A percentile compares a stretch with the other conserved stretches of the same genome.
Evolutionary conservation across 2,113 vertebrate genomes (phyloP).

Genomic region (Mobula hypostoma): DNA sequence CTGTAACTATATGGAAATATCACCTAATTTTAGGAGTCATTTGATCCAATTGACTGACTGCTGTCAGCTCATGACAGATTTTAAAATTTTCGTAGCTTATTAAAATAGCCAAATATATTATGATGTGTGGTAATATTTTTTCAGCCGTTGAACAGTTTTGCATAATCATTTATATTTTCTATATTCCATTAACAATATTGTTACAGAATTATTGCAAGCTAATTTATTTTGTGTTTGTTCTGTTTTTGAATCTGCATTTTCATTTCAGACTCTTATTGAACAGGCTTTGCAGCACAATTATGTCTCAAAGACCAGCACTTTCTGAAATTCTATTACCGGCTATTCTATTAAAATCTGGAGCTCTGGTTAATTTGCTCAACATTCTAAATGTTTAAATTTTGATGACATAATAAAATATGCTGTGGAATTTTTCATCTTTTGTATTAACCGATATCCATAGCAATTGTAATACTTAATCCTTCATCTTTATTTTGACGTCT

Average conservation of each 20-base stretch:
- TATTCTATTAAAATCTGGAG: neutral
- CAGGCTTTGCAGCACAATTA: neutral
- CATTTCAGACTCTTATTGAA: constrained; percentile 9
- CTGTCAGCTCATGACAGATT: neutral
- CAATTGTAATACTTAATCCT: neutral
- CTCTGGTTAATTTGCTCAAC: neutral
- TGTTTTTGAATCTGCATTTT: neutral
- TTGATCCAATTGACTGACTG: neutral
- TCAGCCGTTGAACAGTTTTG: neutral
- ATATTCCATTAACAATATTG: neutral
- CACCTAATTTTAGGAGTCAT: neutral
- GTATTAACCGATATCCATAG: neutral
- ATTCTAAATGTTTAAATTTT: constrained; percentile 9
- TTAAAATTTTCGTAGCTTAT: neutral
- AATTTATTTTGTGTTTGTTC: constrained; percentile 8
- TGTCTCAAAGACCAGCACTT: neutral
- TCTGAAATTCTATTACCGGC: neutral
- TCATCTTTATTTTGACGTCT: neutral
- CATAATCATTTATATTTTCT: constrained; percentile 25
- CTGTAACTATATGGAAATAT: neutral
- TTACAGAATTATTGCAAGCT: neutral
- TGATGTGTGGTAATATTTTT: neutral
- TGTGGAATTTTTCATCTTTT: neutral
- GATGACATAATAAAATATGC: neutral
- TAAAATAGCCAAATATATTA: neutral